These are phyloP conservation scores for Drosophila diplacantha DNA, from an alignment of 2,888 invertebrate species.

Conservation along the genomic window DNA sequence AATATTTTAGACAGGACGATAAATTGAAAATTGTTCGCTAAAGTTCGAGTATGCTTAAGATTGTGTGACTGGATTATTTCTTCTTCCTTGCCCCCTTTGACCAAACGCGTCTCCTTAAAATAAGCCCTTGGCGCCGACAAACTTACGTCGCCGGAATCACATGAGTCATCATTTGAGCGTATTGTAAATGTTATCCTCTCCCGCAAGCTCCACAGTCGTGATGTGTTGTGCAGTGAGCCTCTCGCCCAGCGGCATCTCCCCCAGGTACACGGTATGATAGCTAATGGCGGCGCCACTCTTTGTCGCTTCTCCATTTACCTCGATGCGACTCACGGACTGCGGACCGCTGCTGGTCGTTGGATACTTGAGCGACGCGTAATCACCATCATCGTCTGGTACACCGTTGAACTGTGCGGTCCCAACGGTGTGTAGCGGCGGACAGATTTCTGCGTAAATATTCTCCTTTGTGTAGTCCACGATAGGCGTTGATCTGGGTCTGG, in stretches of 20 bases:
- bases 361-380: conserved; percentile 72
- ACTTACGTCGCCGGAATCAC: conserved; percentile 75
- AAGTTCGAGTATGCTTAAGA: conserved; percentile 13
- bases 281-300: conserved; percentile 72
- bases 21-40: conserved; percentile 4
- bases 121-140: conserved; percentile 69
- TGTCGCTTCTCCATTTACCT: conserved; percentile 72
- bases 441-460: conserved; percentile 86
- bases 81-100: conserved; percentile 14
- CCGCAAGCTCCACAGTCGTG: conserved; percentile 68
- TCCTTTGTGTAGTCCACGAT: conserved; percentile 78
- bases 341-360: conserved; percentile 50
- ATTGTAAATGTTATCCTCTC: conserved; percentile 78
- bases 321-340: conserved; percentile 75
- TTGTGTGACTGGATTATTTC: background rate
- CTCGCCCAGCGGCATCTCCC: conserved; percentile 72
- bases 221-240: conserved; percentile 64
- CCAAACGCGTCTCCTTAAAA: conserved; percentile 47
- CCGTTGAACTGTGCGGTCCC: conserved; percentile 66
- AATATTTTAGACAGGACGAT: background rate
- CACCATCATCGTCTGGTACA: conserved; percentile 52
- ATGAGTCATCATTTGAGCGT: conserved; percentile 78
- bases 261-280: conserved; percentile 73
- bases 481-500: conserved; percentile 50
- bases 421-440: conserved; percentile 74